Percentiles rank a stretch among this genome's conserved stretches.
These are phyloP conservation scores for Mesembrinibis cayennensis DNA, from an alignment of 2,113 vertebrate genomes.

Conservation along the genomic window DNA sequence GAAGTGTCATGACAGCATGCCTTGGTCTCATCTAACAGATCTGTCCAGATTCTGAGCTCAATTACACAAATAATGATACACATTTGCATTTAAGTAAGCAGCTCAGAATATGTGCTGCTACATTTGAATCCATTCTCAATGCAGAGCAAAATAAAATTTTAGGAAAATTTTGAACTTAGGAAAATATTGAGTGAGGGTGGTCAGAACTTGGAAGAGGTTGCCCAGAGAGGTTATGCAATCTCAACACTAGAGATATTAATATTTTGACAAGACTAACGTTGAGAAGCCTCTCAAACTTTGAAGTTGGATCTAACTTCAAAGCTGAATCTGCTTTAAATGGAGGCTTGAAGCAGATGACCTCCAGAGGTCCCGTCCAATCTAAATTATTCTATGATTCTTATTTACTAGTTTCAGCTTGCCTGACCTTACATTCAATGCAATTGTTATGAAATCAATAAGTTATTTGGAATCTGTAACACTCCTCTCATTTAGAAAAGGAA, in stretches of 20 bases:
- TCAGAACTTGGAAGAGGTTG: background rate
- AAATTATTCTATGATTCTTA: background rate
- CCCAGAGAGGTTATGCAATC: background rate
- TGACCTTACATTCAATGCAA: background rate
- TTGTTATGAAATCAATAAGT: background rate
- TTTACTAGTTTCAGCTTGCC: background rate
- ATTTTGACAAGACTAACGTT: background rate
- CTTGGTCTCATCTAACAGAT: background rate
- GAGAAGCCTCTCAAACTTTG: background rate
- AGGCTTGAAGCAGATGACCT: background rate
- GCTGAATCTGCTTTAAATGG: background rate
- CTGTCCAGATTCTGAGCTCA: background rate
- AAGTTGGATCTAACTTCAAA: background rate
- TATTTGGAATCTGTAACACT: background rate
- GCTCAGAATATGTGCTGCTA: background rate
- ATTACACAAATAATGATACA: background rate
- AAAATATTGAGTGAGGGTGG: background rate
- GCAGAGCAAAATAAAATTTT: background rate
- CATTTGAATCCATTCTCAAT: background rate
- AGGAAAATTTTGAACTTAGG: background rate
- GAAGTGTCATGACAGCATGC: background rate
- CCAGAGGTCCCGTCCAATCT: background rate
- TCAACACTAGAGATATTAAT: background rate
- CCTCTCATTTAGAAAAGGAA: background rate
- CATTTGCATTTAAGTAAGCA: background rate